Base-by-base conservation (phyloP, 2,888 invertebrate species). In the Sepioteuthis lessoniana region DNA sequence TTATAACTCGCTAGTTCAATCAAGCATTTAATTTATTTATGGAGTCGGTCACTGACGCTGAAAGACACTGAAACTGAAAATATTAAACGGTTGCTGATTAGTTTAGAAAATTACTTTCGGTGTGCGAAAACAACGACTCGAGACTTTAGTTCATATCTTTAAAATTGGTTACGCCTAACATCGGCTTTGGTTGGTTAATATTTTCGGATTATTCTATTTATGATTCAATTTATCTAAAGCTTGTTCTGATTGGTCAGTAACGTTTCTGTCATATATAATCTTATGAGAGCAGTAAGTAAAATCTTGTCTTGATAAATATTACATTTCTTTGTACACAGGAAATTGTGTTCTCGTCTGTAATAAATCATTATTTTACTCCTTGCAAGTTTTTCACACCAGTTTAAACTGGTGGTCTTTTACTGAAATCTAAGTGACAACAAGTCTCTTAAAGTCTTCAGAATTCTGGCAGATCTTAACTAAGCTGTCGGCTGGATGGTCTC, bases 1-100 rank as follows among this genome's bases (percentile, higher is more conserved):
- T 76, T 76, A 76, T 76, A 76, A 76, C 76, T 76, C n/a, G 76
- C 76, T 35, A 2, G 76, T 76, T 76, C 76, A 76, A 76, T 76
- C n/a, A 76, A 76, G 76, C 76, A 35, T 76, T 76, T 76, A 76
- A 76, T 76, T 76, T 35, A 76, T 76, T 76, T 76, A 76, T 76
- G n/a, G 76, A 76, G 76, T 76, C n/a, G n/a, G n/a, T 35, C 76
- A 76, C n/a, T 76, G 76, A 76, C n/a, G 76, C 76, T 35, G 76
- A 35, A 76, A n/a, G 76, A 76, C 76, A 76, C 76, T 76, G 76
- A 76, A 76, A 76, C 76, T 25, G 76, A 76, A 76, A 76, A 76
- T 76, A 76, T 76, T 76, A 76, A 76, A 76, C 76, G 76, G 76
- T n/a, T 76, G 4, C n/a, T 76, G 76, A 76, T 76, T 76, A n/a